Conservation (phyloP, 2,888 invertebrate genomes). For the Heliconius ethilla region DNA sequence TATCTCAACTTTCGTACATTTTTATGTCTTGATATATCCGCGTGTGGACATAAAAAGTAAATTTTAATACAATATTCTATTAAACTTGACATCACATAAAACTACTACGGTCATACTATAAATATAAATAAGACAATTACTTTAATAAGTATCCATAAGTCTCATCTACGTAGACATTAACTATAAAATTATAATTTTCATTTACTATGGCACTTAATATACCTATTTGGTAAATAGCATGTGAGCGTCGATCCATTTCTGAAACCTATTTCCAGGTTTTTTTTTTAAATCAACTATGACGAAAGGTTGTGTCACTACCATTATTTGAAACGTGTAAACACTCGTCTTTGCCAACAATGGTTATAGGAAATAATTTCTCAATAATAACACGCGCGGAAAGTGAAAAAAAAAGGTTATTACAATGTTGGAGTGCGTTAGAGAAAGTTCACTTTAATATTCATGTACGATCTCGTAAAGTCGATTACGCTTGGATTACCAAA, state of each 20-base stretch:
- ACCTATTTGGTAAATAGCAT: background rate
- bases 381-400: slow-evolving; percentile 49
- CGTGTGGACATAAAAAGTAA: too few relatives aligned
- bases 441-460: slow-evolving; percentile 57
- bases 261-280: slow-evolving; percentile 39
- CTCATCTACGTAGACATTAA: background rate
- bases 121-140: background rate
- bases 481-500: slow-evolving; percentile 30
- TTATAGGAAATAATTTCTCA: slow-evolving; percentile 50
- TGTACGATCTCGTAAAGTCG: slow-evolving; percentile 39
- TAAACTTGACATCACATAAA: slow-evolving; percentile 1
- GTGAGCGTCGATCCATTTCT: slow-evolving; percentile 15
- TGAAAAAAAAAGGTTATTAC: slow-evolving; percentile 52
- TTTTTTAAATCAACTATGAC: slow-evolving; percentile 30
- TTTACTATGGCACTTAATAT: slow-evolving; percentile 2
- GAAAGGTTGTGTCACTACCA: slow-evolving; percentile 30
- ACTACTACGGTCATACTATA: background rate
- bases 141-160: slow-evolving; percentile 9
- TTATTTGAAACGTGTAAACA: slow-evolving; percentile 34
- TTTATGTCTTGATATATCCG: too few relatives aligned
- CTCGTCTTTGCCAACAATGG: slow-evolving; percentile 47
- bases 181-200: background rate
- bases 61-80: slow-evolving; percentile 3
- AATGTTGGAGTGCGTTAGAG: slow-evolving; percentile 51
- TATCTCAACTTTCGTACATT: too few relatives aligned